Base-by-base conservation (phyloP, 2,113 vertebrate species). In the Semicossyphus pulcher region DNA sequence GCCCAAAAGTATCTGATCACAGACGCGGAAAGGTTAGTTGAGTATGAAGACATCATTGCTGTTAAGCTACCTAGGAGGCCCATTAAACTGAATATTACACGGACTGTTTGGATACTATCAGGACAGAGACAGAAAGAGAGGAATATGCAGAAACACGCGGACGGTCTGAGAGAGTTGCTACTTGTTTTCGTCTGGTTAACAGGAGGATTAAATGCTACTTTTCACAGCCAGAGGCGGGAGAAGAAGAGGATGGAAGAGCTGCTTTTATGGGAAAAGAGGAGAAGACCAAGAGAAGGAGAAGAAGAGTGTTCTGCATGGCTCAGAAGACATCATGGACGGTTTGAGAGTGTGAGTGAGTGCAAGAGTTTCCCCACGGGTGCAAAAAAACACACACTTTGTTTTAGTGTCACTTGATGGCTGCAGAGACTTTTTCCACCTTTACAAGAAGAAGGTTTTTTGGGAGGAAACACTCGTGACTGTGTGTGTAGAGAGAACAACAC, bases 131-230 rank as follows among this genome's bases (percentile, higher is more conserved):
- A 31, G 49, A 56, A 15, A 73, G 47, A 71, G 25, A 61, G 51
- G 56, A 56, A 37, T 61, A 72, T 34, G 62, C 39, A 75, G 61
- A 78, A 68, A 80, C 25, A 69, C 14, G 14, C 10, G 44, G 79
- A 78, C 59, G 9, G 62, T 69, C 69, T 59, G 68, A 74, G 60
- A 72, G 36, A 63, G 75, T 26, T 81, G 85, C 86, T 89, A 85
- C 88, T 64, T 49, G 16, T 77, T 72, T 47, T 64, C 57, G 57
- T 66, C 59, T 56, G 42, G 28, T 69, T 80, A 58, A 75, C 66
- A 78, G 73, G 65, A 37, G 83, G 72, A 74, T 56, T 86, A 67
- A 80, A 88, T 88, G 87, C 87, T 92, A 87, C 86, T 63, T 79
- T 76, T 86, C 76, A 86, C 85, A 88, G 80, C 78, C 21, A 68